Conservation (phyloP, 2,797 vertebrate genomes). For the Eupleurogrammus muticus region DNA sequence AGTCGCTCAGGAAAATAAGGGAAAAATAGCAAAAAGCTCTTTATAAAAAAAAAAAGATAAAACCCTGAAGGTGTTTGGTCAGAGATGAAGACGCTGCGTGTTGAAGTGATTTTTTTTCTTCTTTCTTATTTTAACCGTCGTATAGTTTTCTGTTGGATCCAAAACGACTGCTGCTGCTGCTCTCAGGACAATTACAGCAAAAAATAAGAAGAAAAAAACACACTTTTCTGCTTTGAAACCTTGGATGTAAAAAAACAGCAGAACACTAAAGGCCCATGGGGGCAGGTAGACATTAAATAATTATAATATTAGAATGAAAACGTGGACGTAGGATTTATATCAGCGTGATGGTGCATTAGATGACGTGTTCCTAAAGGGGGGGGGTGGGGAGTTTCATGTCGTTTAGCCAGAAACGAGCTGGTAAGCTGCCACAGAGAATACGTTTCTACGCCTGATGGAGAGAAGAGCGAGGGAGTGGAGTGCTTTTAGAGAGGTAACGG, state of each 20-base stretch:
- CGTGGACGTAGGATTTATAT: constrained; percentile 66
- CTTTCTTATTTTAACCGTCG: neutral
- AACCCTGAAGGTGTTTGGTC: neutral
- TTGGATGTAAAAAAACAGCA: neutral
- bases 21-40: neutral
- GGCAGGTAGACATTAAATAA: constrained; percentile 61
- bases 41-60: neutral
- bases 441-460: constrained; percentile 28
- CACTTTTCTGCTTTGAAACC: constrained; percentile 4
- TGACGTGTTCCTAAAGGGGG: constrained; percentile 49
- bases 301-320: constrained; percentile 56
- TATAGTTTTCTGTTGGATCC: constrained; percentile 10
- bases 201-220: no score
- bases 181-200: constrained; percentile 36
- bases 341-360: constrained; percentile 65
- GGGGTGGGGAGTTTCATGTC: constrained; percentile 44
- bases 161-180: constrained; percentile 27
- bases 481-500: constrained; percentile 54
- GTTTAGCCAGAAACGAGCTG: constrained; percentile 48
- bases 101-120: neutral
- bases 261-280: constrained; percentile 17
- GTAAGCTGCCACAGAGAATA: constrained; percentile 37
- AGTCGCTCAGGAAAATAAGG: constrained; percentile 10
- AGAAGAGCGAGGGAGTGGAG: constrained; percentile 22
- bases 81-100: neutral